Conservation (phyloP, 1,140 invertebrate genomes). For the Diachasmimorpha longicaudata region DNA sequence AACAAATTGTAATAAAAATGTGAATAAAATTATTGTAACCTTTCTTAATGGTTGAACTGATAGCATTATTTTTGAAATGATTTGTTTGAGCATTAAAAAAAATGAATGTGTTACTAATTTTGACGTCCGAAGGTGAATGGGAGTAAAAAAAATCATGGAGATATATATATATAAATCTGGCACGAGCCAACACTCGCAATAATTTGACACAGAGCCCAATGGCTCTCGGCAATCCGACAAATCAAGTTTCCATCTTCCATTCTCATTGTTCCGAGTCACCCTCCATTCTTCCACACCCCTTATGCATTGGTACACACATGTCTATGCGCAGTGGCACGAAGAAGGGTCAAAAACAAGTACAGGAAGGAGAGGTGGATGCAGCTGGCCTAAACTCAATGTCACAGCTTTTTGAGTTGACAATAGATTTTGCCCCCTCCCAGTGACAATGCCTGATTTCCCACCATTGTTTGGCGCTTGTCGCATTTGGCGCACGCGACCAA, state of each 20-base stretch:
- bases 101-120: no score
- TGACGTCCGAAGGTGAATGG: no score
- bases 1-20: no score
- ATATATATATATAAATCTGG: not conserved
- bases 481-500: constrained; percentile 46
- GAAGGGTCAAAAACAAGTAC: not conserved
- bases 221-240: not conserved
- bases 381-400: constrained; percentile 54
- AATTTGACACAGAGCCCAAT: not conserved
- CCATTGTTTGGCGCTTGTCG: constrained; percentile 50
- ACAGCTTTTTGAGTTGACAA: constrained; percentile 55
- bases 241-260: not conserved
- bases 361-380: constrained; percentile 30
- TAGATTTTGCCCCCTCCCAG: constrained; percentile 23
- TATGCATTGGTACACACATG: not conserved
- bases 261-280: not conserved
- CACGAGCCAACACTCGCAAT: not conserved
- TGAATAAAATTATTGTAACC: no score
- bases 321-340: not conserved
- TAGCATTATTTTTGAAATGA: no score
- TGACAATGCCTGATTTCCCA: constrained; percentile 58
- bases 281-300: not conserved
- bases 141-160: not conserved
- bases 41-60: no score
- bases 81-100: no score